These are phyloP conservation scores for Euproctis similis DNA, from an alignment of 2,888 invertebrate species.

Conservation along the genomic window DNA sequence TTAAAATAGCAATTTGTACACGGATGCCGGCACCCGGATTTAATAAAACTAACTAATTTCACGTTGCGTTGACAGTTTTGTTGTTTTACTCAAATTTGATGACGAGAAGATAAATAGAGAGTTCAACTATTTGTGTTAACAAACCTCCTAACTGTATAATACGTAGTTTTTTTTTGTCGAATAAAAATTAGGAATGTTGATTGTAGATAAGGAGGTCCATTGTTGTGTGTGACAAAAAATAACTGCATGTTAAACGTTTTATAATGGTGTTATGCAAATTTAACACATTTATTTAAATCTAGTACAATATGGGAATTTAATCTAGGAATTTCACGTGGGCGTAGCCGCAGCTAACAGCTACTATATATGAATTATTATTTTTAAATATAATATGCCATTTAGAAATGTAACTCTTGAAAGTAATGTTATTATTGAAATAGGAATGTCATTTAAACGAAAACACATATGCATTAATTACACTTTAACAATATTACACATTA, in stretches of 20 bases:
- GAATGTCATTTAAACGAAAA: no score
- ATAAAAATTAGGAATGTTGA: constrained; percentile 24
- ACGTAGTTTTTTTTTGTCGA: constrained; percentile 18
- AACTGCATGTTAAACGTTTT: constrained; percentile 15
- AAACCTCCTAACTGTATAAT: constrained; percentile 14
- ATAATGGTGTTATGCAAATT: neutral
- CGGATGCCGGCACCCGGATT: constrained; percentile 35
- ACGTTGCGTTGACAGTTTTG: constrained; percentile 37
- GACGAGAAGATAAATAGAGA: constrained; percentile 26
- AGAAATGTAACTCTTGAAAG: no score
- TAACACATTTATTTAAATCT: no score
- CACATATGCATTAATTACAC: no score
- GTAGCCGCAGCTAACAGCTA: no score
- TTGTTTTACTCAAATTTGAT: constrained; percentile 33
- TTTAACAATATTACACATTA: no score
- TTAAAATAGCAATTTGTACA: constrained; percentile 53
- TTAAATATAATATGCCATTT: no score
- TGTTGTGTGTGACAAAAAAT: constrained; percentile 19
- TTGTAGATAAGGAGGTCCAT: constrained; percentile 18
- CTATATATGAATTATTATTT: no score
- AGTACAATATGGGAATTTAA: no score
- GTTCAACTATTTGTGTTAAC: constrained; percentile 26
- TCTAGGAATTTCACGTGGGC: no score
- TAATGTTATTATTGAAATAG: no score
- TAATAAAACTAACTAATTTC: constrained; percentile 38